These are phyloP conservation scores for Lutraria lutraria DNA, from an alignment of 2,888 invertebrate species.

Conservation along the genomic window DNA sequence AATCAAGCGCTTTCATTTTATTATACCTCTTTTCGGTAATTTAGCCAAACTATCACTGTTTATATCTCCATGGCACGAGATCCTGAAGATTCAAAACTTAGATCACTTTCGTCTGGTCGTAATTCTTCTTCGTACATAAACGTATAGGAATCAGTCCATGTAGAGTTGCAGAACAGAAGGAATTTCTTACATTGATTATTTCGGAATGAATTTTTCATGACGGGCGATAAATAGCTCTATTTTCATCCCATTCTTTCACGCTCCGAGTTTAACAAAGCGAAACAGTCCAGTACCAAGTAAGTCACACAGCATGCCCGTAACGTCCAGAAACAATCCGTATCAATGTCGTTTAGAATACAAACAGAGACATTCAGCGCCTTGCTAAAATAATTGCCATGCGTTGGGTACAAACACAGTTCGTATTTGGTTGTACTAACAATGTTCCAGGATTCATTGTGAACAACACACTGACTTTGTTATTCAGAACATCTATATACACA, in stretches of 20 bases:
- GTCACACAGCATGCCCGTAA: neutral
- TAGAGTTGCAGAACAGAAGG: neutral
- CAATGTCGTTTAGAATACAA: neutral
- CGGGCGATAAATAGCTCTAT: conserved; percentile 31
- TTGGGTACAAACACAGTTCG: neutral
- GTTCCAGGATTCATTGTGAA: neutral
- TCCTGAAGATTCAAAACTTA: neutral
- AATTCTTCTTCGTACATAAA: neutral
- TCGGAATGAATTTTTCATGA: conserved; percentile 35
- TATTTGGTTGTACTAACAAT: neutral
- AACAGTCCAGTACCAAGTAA: neutral
- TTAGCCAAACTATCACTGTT: neutral
- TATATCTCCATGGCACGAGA: neutral
- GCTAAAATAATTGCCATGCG: neutral
- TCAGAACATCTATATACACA: neutral
- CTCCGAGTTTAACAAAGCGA: neutral
- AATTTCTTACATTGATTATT: conserved; percentile 31
- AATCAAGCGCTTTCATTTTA: no score
- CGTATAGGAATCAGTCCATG: neutral
- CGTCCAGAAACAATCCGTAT: neutral
- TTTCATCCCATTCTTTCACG: conserved; percentile 1
- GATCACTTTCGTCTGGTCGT: neutral
- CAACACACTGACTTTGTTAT: neutral
- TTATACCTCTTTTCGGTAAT: neutral
- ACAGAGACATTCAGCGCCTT: neutral